Evolutionary conservation across 2,888 invertebrate genomes (phyloP).

Genomic region (Tethea ocularis): DNA sequence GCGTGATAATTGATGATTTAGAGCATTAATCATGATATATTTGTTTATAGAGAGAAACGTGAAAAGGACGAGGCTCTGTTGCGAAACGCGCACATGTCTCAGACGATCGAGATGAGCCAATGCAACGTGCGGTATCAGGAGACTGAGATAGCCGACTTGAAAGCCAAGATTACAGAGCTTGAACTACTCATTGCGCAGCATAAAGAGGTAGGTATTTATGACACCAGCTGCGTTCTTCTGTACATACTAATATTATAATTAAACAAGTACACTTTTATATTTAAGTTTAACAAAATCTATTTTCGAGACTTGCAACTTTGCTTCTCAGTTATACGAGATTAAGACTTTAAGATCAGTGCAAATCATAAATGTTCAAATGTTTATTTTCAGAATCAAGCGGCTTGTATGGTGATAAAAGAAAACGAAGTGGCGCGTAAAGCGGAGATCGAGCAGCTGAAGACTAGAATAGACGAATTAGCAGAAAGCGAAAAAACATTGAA

Average conservation of each 20-base stretch:
- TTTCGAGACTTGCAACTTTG: no score
- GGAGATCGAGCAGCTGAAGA: conserved; percentile 67
- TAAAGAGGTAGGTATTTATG: conserved; percentile 68
- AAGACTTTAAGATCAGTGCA: no score
- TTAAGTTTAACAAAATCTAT: no score
- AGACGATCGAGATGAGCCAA: conserved; percentile 89
- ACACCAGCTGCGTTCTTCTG: neutral
- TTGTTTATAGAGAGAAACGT: conserved; percentile 84
- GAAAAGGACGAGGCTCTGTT: conserved; percentile 90
- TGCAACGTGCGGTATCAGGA: conserved; percentile 89
- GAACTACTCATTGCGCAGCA: conserved; percentile 81
- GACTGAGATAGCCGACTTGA: conserved; percentile 84
- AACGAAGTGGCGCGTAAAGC: conserved; percentile 57
- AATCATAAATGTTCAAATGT: no score
- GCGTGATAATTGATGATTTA: no score
- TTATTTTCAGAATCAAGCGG: conserved; percentile 69
- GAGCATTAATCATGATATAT: neutral
- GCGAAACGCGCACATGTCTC: conserved; percentile 92
- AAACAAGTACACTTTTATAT: neutral
- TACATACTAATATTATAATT: neutral
- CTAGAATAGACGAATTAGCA: conserved; percentile 67
- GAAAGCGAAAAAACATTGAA: conserved; percentile 73
- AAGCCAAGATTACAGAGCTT: conserved; percentile 80
- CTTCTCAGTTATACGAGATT: no score
- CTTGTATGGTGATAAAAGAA: conserved; percentile 77